A percentile compares a stretch with the other conserved stretches of the same genome.
phyloP scores from a whole-genome alignment of 2,888 invertebrate species.

The Eristalis arbustorum region DNA sequence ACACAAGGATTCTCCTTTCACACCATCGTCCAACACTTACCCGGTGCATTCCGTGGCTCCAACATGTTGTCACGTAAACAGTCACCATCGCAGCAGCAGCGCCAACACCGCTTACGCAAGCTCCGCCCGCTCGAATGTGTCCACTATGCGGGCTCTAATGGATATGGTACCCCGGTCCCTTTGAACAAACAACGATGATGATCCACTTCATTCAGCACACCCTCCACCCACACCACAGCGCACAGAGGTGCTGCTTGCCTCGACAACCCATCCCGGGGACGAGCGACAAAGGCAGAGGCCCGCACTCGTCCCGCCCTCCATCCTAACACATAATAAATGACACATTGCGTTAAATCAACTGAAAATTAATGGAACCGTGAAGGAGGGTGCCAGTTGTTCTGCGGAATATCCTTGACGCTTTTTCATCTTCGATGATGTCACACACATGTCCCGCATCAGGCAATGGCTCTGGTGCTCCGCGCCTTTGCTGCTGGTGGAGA shows the following conservation, averaged over 20 bases:
- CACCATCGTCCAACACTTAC: background rate
- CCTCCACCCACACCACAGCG: background rate
- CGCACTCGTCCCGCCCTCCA: background rate
- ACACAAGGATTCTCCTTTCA: background rate
- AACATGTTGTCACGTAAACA: constrained; percentile 60
- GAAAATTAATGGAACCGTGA: constrained; percentile 67
- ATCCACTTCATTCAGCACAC: constrained; percentile 16
- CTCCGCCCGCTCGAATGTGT: constrained; percentile 43
- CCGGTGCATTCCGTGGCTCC: constrained; percentile 31
- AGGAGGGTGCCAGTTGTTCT: constrained; percentile 61
- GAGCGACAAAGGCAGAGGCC: background rate
- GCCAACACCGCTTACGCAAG: background rate
- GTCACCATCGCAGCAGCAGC: constrained; percentile 10
- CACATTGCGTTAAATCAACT: constrained; percentile 68
- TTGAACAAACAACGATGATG: background rate
- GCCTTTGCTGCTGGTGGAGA: background rate
- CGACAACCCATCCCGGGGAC: background rate
- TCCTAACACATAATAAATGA: constrained; percentile 47
- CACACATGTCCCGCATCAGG: constrained; percentile 4
- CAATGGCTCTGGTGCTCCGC: too few species aligned
- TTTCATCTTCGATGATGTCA: constrained; percentile 59
- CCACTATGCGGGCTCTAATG: constrained; percentile 30
- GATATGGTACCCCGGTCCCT: constrained; percentile 4
- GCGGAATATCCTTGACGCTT: constrained; percentile 56
- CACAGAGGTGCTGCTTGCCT: background rate